phyloP scores from a whole-genome alignment of 2,797 vertebrate genomes.

The Champsocephalus gunnari region DNA sequence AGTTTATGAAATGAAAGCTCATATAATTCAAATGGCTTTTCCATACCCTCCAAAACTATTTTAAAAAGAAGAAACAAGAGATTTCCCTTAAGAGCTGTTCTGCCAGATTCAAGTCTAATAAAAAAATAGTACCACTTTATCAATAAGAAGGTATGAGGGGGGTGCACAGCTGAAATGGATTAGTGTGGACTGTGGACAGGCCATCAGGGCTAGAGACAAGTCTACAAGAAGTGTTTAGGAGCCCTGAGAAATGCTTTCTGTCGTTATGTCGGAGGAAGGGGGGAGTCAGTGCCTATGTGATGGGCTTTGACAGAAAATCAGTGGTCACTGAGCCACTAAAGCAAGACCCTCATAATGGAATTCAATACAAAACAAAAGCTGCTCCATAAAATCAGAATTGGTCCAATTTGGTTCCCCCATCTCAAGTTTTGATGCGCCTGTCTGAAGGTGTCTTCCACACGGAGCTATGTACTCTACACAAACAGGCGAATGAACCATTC shows the following conservation, averaged over 20 bases:
- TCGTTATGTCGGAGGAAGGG: constrained; percentile 83
- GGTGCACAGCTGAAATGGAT: constrained; percentile 89
- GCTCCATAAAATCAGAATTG: constrained; percentile 79
- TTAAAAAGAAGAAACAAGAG: constrained; percentile 47
- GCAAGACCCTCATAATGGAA: constrained; percentile 70
- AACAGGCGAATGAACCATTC: constrained; percentile 47
- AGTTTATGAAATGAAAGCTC: constrained; percentile 73
- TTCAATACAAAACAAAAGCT: constrained; percentile 81
- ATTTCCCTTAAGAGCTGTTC: constrained; percentile 85
- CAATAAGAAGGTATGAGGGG: constrained; percentile 84
- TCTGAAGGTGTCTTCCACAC: constrained; percentile 42
- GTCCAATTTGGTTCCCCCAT: constrained; percentile 65
- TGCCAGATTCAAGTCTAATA: constrained; percentile 86
- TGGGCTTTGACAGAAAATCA: constrained; percentile 93
- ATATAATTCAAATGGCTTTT: constrained; percentile 66
- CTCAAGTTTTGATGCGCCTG: constrained; percentile 46
- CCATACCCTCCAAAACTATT: constrained; percentile 57
- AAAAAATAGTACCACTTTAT: constrained; percentile 86
- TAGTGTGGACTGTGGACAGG: constrained; percentile 91
- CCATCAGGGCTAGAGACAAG: constrained; percentile 88
- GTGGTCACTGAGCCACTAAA: constrained; percentile 82
- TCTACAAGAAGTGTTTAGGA: constrained; percentile 87
- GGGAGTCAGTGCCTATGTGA: constrained; percentile 80
- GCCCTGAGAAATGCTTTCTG: constrained; percentile 89
- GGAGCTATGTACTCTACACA: constrained; percentile 18